Conservation (phyloP, 1,140 invertebrate species). For the Ephestia elutella region DNA sequence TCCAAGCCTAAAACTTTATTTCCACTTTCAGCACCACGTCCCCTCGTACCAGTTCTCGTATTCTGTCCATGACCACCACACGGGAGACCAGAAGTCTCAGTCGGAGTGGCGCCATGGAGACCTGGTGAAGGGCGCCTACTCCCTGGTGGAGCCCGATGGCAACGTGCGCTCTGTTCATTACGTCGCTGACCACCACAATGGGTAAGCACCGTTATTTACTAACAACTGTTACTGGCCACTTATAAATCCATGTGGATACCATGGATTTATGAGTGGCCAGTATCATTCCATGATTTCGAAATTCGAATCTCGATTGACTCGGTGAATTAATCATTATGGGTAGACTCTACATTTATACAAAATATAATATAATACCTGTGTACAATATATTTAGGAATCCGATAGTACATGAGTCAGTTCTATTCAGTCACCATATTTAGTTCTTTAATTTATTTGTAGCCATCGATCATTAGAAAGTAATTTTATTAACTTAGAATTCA, state of each 20-base stretch:
- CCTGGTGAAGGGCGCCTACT: conserved; percentile 70
- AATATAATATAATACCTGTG: no score
- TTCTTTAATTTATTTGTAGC: no score
- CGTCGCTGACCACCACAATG: conserved; percentile 52
- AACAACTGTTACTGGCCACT: not conserved
- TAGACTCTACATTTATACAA: no score
- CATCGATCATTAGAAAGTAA: no score
- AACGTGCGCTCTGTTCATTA: conserved; percentile 69
- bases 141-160: conserved; percentile 71
- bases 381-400: no score
- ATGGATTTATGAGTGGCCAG: no score
- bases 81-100: conserved; percentile 43
- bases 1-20: not conserved
- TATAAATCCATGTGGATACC: not conserved
- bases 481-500: no score
- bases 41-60: conserved; percentile 70
- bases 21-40: not conserved
- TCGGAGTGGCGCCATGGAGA: conserved; percentile 72
- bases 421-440: no score
- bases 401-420: no score
- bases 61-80: conserved; percentile 69
- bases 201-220: conserved; percentile 20
- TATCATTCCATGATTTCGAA: no score
- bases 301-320: no score
- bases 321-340: no score